phyloP scores from a whole-genome alignment of 2,888 invertebrate genomes.

The Cecidostiba fungosa region DNA sequence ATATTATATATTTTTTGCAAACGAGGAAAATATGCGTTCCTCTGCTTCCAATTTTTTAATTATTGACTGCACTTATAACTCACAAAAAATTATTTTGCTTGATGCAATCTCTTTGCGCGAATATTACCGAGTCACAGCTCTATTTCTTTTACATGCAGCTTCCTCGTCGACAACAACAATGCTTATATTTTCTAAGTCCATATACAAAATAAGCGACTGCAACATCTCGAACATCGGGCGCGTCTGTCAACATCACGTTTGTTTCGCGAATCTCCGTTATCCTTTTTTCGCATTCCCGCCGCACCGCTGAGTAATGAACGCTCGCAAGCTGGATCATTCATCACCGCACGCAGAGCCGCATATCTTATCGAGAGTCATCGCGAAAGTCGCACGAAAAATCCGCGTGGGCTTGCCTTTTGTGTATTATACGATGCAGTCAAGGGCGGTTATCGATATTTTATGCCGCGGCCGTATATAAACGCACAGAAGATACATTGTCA shows the following conservation, averaged over 20 bases:
- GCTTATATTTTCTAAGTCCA: neutral
- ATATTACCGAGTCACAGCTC: no score
- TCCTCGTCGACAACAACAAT: no score
- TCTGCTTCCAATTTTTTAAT: no score
- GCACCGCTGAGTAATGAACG: constrained; percentile 52
- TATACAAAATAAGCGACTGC: neutral
- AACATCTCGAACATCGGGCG: neutral
- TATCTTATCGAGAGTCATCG: constrained; percentile 38
- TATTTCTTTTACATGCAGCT: no score
- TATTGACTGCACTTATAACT: no score
- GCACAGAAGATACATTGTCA: neutral
- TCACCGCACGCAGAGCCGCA: constrained; percentile 29
- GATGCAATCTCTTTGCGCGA: no score
- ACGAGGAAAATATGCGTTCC: no score
- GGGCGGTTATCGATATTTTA: constrained; percentile 5
- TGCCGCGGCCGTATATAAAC: constrained; percentile 7
- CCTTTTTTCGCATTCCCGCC: constrained; percentile 23
- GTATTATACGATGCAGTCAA: neutral
- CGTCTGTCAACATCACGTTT: constrained; percentile 41
- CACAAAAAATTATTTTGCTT: no score
- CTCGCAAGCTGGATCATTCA: constrained; percentile 43
- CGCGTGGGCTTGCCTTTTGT: constrained; percentile 9
- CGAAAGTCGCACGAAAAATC: neutral
- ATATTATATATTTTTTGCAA: no score
- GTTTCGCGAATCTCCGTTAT: constrained; percentile 21